A percentile compares a stretch with the other conserved stretches of the same genome.
Evolutionary conservation across 2,113 vertebrate genomes (phyloP).

Genomic region (Hippotragus niger): DNA sequence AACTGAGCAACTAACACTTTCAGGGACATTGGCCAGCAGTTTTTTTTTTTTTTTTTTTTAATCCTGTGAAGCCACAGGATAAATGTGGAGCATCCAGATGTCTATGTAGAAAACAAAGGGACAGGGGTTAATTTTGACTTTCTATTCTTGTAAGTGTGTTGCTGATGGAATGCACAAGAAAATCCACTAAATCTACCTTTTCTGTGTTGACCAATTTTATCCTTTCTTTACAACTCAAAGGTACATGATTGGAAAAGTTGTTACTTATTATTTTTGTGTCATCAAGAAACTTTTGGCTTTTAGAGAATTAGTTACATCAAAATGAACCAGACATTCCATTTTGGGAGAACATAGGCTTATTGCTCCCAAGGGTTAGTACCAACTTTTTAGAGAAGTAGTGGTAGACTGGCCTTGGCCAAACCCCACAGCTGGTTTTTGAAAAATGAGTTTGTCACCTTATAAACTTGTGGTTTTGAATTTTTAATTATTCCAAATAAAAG

Average conservation of each 20-base stretch:
- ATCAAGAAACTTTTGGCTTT: background rate
- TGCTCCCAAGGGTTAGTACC: background rate
- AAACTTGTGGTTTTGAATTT: constrained; percentile 24
- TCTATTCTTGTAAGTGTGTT: background rate
- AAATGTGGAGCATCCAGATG: background rate
- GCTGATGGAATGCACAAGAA: background rate
- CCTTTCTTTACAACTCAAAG: background rate
- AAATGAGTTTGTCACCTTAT: constrained; percentile 45
- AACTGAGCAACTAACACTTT: background rate
- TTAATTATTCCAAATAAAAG: constrained; percentile 45
- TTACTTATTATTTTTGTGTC: background rate
- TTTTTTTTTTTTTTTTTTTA: background rate
- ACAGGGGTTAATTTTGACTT: background rate
- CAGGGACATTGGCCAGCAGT: background rate
- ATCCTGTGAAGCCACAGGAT: background rate
- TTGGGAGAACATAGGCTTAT: background rate
- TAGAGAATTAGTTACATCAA: background rate
- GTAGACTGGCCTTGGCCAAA: background rate
- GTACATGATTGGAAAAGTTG: background rate
- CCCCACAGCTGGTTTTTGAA: background rate
- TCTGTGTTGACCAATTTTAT: background rate
- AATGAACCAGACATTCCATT: background rate
- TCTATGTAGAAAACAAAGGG: fast-evolving
- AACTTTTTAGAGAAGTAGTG: background rate
- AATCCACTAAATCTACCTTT: background rate